phyloP scores from a whole-genome alignment of 1,140 invertebrate species.

The Periplaneta americana region DNA sequence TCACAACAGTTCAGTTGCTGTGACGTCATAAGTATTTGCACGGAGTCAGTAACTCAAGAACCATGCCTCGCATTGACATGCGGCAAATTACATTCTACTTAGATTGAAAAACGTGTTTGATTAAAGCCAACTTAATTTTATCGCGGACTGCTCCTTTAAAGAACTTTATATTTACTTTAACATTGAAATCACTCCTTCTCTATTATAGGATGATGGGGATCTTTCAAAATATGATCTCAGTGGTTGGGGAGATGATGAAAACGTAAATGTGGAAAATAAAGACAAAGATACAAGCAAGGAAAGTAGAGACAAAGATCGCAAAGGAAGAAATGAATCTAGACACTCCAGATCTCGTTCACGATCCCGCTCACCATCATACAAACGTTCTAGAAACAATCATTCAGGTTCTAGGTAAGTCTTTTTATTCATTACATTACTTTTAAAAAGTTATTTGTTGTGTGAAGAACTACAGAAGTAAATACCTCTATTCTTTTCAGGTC shows the following conservation, averaged over 20 bases:
- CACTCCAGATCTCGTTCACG: conserved; percentile 6
- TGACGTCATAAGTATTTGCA: no score
- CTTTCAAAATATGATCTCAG: conserved; percentile 77
- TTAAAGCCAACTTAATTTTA: no score
- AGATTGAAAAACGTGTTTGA: no score
- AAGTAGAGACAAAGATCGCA: neutral
- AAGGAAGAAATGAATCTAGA: neutral
- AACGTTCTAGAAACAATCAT: conserved; percentile 6
- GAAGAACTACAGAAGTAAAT: no score
- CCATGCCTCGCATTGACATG: no score
- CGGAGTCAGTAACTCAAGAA: no score
- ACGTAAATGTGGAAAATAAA: neutral
- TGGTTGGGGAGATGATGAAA: conserved; percentile 54
- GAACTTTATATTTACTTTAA: no score
- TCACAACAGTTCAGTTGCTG: no score
- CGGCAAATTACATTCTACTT: no score
- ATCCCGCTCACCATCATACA: neutral
- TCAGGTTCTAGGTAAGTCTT: neutral
- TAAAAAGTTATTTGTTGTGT: neutral
- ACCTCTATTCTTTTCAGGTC: no score
- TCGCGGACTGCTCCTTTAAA: no score
- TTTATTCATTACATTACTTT: neutral
- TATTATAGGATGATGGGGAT: conserved; percentile 56
- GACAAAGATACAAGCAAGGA: neutral
- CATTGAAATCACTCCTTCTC: no score